Evolutionary conservation across 2,888 invertebrate genomes (phyloP), one percentile per base, ranked within the genome.

Genomic region (Ophioninae sp.): DNA sequence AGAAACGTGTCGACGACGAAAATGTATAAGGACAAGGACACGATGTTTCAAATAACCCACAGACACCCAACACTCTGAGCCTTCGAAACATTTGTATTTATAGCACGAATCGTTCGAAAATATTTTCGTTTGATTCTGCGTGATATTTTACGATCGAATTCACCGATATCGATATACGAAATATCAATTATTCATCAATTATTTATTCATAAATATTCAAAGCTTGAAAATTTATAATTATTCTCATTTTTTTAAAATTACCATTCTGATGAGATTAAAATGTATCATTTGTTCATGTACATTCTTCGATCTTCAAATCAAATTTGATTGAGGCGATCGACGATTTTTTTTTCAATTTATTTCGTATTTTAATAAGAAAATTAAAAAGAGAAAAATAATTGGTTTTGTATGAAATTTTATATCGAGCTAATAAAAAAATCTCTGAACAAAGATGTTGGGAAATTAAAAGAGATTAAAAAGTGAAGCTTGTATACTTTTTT

Each of bases 21-120:
- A 78, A 73, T 65, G 30, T 73, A 20, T 73, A 73, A 78, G 63
- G 68, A 63, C 82, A 51, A 74, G 82, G 78, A 37, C 77, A 39
- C 67, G 68, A 67, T 81, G 56, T 68, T 56, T 68, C 69, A 13
- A 58, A 69, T 44, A 72, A 58, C 65, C 10, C 61, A 69, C 22
- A 30, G 23, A 7, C 44, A 61, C 56, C 56, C 30, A 39, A 51
- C 51, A 51, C 23, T 68, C 17, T 17, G 6, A 44, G 44, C 41
- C 10, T 23, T 22, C 7, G n/a, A 9, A 41, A 65, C n/a, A 41
- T 13, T 41, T 65, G 10, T 10, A 20, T 68, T 68, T 13, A 23
- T n/a, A 17, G 17, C 23, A 67, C 41, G 44, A 7, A 68, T 22
- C 44, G 1, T 65, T 20, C 1, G 5, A 39, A 9, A 65, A 13